Base-by-base conservation (phyloP, 2,797 vertebrate genomes). In the Myiothlypis coronata region DNA sequence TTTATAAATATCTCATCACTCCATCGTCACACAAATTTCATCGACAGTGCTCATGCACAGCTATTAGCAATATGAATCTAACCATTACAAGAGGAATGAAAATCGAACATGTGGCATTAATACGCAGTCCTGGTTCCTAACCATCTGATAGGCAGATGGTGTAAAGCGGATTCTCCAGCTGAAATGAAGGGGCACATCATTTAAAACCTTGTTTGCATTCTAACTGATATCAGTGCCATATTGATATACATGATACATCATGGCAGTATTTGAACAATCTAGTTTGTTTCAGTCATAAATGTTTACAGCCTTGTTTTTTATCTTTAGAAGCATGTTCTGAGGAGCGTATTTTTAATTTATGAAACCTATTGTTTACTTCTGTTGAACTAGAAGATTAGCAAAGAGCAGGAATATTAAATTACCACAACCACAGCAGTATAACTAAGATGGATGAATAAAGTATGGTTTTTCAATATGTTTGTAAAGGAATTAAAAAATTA, bases 181-280 rank as follows among this genome's bases (percentile, higher is more conserved):
- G 98, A 99, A 99, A 99, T 98, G 98, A 98, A 99, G 98, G 98
- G 98, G 98, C 98, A 98, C 99, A 99, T 99, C 98, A 99, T 99
- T 99, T 99, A 99, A 99, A 98, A 98, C 98, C 99, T 99, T 99
- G 99, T 99, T 99, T 99, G 99, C 98, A 99, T 99, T 99, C 99
- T 99, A 99, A 99, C 99, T 99, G 99, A 99, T 99, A 99, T 98
- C 98, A 98, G 98, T 98, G 99, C 99, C 99, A 99, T 99, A 99
- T 99, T 99, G 99, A 99, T 98, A 98, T 99, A 99, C 99, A 98
- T 98, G 99, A 99, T 99, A 99, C 98, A 99, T 98, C 98, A 98
- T 99, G 98, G 99, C 98, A 98, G 98, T 97, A 97, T 98, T 98
- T 98, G 98, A 98, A 98, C 98, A 98, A 97, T 98, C 98, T 98